Percentiles rank a stretch among this genome's conserved stretches.
phyloP scores from a whole-genome alignment of 2,888 invertebrate genomes.

The Perithous albicinctus region DNA sequence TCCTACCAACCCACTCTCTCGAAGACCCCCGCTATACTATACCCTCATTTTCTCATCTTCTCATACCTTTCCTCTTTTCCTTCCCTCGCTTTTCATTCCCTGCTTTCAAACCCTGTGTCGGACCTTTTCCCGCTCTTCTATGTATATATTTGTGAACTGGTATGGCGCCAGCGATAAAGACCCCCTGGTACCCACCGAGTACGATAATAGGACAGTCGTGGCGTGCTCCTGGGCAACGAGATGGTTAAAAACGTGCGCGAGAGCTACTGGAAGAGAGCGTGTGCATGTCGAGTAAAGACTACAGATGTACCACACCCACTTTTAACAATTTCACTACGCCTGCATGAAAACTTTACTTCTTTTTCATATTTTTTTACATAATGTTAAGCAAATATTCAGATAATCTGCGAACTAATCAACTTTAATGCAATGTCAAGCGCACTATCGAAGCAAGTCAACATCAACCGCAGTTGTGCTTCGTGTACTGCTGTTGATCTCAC shows the following conservation, averaged over 20 bases:
- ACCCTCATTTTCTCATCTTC: conserved; percentile 39
- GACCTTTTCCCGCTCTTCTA: conserved; percentile 16
- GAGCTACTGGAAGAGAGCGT: neutral
- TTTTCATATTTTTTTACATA: neutral
- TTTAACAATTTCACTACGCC: neutral
- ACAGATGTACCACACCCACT: neutral
- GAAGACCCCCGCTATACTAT: neutral
- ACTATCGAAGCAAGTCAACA: no score
- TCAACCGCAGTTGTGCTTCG: no score
- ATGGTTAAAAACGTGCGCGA: conserved; percentile 2
- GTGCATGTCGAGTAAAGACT: neutral
- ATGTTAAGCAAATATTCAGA: no score
- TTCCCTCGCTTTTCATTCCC: conserved; percentile 35
- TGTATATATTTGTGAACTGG: conserved; percentile 51
- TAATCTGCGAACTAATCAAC: no score
- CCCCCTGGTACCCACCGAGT: conserved; percentile 60
- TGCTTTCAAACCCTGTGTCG: conserved; percentile 33
- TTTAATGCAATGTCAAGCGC: no score
- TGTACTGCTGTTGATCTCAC: no score
- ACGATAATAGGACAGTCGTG: conserved; percentile 56
- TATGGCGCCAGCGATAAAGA: conserved; percentile 68
- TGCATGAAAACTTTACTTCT: neutral
- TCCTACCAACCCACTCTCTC: conserved; percentile 13
- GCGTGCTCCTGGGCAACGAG: conserved; percentile 52
- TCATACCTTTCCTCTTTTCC: conserved; percentile 23